Percentiles rank a stretch among this genome's conserved stretches.
Evolutionary conservation across 2,113 vertebrate genomes (phyloP).

Genomic region (Seriola rivoliana): DNA sequence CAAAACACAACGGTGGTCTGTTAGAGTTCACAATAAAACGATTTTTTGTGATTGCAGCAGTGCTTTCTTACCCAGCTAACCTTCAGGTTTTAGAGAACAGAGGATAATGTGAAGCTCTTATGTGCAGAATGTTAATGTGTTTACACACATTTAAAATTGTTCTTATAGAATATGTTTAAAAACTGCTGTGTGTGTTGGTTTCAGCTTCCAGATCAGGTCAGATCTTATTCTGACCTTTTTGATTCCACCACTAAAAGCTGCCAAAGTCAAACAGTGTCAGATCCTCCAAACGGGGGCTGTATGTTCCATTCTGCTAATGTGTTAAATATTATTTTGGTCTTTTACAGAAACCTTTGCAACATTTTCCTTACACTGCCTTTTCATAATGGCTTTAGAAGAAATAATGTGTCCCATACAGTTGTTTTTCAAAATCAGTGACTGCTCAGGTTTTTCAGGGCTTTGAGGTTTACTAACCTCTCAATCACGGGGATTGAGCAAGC

Average conservation of each 20-base stretch:
- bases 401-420: neutral
- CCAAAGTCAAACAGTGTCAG: neutral
- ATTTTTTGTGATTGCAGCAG: neutral
- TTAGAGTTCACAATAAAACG: neutral
- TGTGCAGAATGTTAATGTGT: neutral
- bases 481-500: no score
- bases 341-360: neutral
- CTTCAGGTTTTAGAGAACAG: neutral
- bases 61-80: neutral
- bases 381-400: neutral
- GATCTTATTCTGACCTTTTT: no score
- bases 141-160: neutral
- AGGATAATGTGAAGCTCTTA: neutral
- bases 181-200: no score
- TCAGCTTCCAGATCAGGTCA: no score
- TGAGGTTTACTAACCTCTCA: neutral
- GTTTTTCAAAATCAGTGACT: no score
- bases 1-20: no score
- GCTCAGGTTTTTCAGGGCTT: neutral
- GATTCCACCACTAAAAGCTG: neutral
- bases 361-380: neutral
- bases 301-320: no score
- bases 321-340: no score
- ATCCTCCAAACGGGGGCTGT: neutral
- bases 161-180: neutral